Evolutionary conservation across 2,888 invertebrate genomes (phyloP).

Genomic region (Xanthorhoe spadicearia): DNA sequence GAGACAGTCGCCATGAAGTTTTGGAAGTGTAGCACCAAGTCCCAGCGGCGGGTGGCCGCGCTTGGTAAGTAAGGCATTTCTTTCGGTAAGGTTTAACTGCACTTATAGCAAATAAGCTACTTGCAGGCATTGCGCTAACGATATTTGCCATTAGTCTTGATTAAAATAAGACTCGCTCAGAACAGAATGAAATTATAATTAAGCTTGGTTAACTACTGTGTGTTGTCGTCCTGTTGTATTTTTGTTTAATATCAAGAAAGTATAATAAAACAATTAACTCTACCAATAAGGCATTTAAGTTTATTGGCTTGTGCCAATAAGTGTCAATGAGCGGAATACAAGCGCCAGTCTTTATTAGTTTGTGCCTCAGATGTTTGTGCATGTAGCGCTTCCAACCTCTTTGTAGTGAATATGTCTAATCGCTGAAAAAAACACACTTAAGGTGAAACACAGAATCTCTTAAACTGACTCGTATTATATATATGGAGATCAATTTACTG

Average conservation of each 20-base stretch:
- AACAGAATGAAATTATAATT: too few relatives aligned
- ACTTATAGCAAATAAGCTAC: conserved; percentile 15
- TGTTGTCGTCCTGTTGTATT: background rate
- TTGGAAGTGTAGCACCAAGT: conserved; percentile 76
- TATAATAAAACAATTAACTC: background rate
- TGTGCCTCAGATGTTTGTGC: too few relatives aligned
- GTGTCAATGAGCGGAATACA: conserved; percentile 40
- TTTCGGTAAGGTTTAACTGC: conserved; percentile 6
- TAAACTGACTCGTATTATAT: background rate
- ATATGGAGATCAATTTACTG: background rate
- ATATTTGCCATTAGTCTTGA: conserved; percentile 53
- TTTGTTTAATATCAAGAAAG: background rate
- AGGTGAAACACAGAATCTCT: too few relatives aligned
- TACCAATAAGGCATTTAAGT: background rate
- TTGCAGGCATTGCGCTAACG: conserved; percentile 31
- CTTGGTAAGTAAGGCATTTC: conserved; percentile 58
- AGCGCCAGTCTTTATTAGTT: conserved; percentile 56
- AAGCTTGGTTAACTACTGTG: background rate
- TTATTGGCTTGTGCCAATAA: conserved; percentile 27
- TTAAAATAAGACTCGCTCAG: background rate
- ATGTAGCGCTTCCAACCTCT: conserved; percentile 38
- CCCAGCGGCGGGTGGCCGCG: conserved; percentile 60
- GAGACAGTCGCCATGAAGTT: conserved; percentile 69
- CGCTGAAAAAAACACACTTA: too few relatives aligned
- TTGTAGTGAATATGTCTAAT: too few relatives aligned